Percentiles rank a stretch among this genome's conserved stretches.
phyloP scores from a whole-genome alignment of 1,140 invertebrate species.

The Dysdera silvatica region DNA sequence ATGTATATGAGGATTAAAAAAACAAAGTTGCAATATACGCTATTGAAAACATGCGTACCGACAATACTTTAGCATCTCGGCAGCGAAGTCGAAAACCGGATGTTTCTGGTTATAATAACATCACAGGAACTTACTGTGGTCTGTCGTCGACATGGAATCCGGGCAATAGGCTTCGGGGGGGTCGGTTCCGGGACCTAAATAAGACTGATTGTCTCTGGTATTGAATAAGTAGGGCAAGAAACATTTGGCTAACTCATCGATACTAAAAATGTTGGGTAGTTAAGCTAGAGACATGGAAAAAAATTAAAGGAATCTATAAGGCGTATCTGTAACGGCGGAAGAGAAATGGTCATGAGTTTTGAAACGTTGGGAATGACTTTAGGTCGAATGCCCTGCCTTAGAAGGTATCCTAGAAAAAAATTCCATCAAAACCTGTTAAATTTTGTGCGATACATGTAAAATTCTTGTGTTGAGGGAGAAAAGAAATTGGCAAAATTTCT shows the following conservation, averaged over 20 bases:
- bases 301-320: conserved; percentile 9
- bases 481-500: neutral
- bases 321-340: neutral
- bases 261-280: conserved; percentile 3
- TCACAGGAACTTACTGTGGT: conserved; percentile 7
- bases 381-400: neutral
- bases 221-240: conserved; percentile 18
- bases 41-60: neutral
- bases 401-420: neutral
- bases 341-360: neutral
- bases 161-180: neutral
- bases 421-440: neutral
- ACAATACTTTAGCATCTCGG: neutral
- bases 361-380: neutral
- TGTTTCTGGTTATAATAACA: conserved; percentile 14
- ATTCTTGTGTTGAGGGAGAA: neutral
- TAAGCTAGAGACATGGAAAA: neutral
- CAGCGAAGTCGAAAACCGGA: neutral
- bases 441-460: neutral
- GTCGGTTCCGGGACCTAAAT: neutral
- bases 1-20: no score
- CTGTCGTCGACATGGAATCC: conserved; percentile 7
- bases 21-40: no score
- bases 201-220: neutral
- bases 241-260: neutral